Base-by-base conservation (phyloP, 2,797 vertebrate species). In the Hoplostethus atlanticus region DNA sequence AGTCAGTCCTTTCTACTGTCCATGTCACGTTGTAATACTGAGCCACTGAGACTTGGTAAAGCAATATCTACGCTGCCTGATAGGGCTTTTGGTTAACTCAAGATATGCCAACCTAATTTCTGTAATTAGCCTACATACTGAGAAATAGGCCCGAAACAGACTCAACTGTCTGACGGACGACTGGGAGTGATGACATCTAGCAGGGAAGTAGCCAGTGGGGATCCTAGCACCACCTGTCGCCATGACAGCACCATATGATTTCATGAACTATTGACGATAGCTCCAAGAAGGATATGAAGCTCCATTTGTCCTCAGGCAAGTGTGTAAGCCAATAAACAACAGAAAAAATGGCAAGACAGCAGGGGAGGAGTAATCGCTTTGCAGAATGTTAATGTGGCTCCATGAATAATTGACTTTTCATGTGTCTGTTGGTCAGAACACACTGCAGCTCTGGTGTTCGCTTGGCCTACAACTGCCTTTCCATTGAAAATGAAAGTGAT, bases 251-350 rank as follows among this genome's bases (percentile, higher is more conserved):
- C 72, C 93, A 94, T 93, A 92, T 91, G 93, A 90, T 73, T 88
- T 77, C 79, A 92, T 93, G 17, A 92, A 92, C 54, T 85, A 93
- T 92, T 93, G 71, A 93, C 15, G 55, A 84, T 73, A 36, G 84
- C 91, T 81, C 59, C 40, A 68, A 82, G 83, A 46, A 25, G 64
- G 25, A 62, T 62, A 73, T 60, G 68, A 47, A 42, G 64, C 64
- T 55, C 64, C 62, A 59, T 40, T 30, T 61, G 25, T 77, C 86
- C 74, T 62, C 40, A 10, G 84, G 86, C 73, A 2, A 17, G 47
- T 57, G 34, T 6, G 11, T 17, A 21, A 46, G 31, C 3, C 82
- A 83, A 55, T 6, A 42, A 65, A 56, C n/a, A 74, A 76, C 21
- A 60, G 64, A 51, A 51, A 28, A 79, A 64, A 53, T 52, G 79